Base-by-base conservation (phyloP, 2,888 invertebrate species). In the Idaea straminata region DNA sequence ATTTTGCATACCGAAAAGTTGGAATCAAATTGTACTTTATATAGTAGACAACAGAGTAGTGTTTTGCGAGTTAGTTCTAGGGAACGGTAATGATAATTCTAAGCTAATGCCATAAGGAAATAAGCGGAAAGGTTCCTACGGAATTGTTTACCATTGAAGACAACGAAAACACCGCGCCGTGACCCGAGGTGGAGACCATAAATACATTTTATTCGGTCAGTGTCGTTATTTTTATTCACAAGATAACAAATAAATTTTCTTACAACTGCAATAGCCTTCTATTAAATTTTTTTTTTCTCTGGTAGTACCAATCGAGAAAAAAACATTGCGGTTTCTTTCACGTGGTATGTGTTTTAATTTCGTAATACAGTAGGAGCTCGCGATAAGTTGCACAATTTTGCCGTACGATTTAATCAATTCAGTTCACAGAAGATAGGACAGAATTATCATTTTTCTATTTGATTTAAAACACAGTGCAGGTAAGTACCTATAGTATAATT, bases 21-120 rank as follows among this genome's bases (percentile, higher is more conserved):
- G 77, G 69, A 74, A 64, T 68, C 73, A 81, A 81, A 79, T 80
- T 77, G 77, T 76, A 82, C 84, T 83, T 79, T 87, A 82, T 77
- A 67, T 69, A 69, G 68, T 77, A 62, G 75, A 64, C 61, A 71
- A 77, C 81, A 78, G 78, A 80, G 78, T 68, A 72, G 73, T 77
- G 73, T 77, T 78, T 78, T 68, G 78, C 65, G 71, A 75, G 78
- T 77, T 75, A 73, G 72, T 74, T 72, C 72, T 78, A 79, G 76
- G 74, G 78, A 77, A 79, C 76, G 74, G 84, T 84, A 86, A 86
- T 87, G 88, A 85, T 88, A 85, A 87, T 89, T 87, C 84, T 84
- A 87, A 88, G 87, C 85, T 88, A 89, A 89, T 88, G 89, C 86
- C 84, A 85, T 85, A 84, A 84, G 86, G 83, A 84, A 85, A 84